Base-by-base conservation (phyloP, 2,113 vertebrate species). In the Lanius ludovicianus region DNA sequence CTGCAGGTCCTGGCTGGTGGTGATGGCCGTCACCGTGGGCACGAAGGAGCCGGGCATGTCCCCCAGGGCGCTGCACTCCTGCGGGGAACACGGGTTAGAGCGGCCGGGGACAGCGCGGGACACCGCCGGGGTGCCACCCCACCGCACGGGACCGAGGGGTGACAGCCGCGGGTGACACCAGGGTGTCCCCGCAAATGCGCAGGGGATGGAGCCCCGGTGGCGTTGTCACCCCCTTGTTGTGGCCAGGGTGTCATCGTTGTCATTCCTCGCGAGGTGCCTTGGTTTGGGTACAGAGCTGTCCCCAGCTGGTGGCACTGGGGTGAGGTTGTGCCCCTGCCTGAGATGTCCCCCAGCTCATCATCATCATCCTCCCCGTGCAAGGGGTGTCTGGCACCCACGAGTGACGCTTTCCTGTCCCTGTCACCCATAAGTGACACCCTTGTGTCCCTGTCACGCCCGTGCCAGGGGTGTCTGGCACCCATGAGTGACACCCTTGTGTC, bases 1-100 rank as follows among this genome's bases (percentile, higher is more conserved):
- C 99, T 99, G 99, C 97, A 99, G 98, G 96, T 99, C 99, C 97
- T 99, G 99, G 97, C 99, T 99, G 96, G 98, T 99, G 95, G 99
- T 99, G 98, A 99, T 99, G 96, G 99, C 99, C 28, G 99, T 99
- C 97, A 99, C 99, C 69, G 99, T 99, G 95, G 99, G 99, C 90
- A 99, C 99, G 53, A 99, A 99, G 95, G 99, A 99, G 97, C 99
- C 97, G 52, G 99, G 99, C 99, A 99, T 99, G 94, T 99, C 98
- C 97, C 99, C 98, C 96, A 98, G 97, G 98, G 98, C 98, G 97
- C 98, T 80, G 93, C 98, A 97, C 97, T 98, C 98, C 98, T 98
- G 96, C 10, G 27, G 47, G 62, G n/a, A 9, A 49, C 23, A n/a
- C 6, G 18, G 52, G 53, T 47, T n/a, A 64, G 70, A 9, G 17